phyloP scores from a whole-genome alignment of 1,140 invertebrate species.

The Bombyx mandarina region DNA sequence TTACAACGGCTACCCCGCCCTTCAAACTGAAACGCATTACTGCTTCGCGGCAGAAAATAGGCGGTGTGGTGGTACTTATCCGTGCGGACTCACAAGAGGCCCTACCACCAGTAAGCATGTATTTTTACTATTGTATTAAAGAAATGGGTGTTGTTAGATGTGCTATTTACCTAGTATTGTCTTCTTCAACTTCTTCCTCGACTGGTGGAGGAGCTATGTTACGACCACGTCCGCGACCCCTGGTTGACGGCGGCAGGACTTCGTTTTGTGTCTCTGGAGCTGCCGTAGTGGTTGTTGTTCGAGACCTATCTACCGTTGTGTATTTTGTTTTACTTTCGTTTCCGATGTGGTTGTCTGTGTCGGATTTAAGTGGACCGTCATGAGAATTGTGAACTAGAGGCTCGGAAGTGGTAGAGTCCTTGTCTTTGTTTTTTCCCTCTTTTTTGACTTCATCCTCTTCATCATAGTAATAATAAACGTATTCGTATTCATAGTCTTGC shows the following conservation, averaged over 20 bases:
- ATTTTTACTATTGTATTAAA: conserved; percentile 1
- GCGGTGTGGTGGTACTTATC: too few species aligned
- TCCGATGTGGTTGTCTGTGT: conserved; percentile 58
- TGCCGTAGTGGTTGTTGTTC: conserved; percentile 60
- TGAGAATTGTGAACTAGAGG: conserved; percentile 64
- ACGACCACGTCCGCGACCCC: conserved; percentile 71
- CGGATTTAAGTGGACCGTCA: conserved; percentile 72
- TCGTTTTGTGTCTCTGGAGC: conserved; percentile 73
- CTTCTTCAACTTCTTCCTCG: conserved; percentile 70
- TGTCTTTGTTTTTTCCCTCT: conserved; percentile 45
- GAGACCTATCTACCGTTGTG: conserved; percentile 76
- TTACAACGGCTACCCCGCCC: too few species aligned
- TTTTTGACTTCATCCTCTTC: conserved; percentile 79
- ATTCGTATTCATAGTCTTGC: conserved; percentile 92
- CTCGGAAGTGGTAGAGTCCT: conserved; percentile 33
- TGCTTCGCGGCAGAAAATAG: too few species aligned
- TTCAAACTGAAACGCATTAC: too few species aligned
- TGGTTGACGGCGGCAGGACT: conserved; percentile 73
- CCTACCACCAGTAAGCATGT: not conserved
- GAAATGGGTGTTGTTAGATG: too few species aligned
- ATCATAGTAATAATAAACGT: conserved; percentile 92
- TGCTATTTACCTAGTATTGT: conserved; percentile 43
- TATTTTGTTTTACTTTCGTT: conserved; percentile 71
- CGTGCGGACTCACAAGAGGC: too few species aligned
- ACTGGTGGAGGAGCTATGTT: conserved; percentile 68